Evolutionary conservation across 2,888 invertebrate genomes (phyloP).

Genomic region (Xanthorhoe designata): DNA sequence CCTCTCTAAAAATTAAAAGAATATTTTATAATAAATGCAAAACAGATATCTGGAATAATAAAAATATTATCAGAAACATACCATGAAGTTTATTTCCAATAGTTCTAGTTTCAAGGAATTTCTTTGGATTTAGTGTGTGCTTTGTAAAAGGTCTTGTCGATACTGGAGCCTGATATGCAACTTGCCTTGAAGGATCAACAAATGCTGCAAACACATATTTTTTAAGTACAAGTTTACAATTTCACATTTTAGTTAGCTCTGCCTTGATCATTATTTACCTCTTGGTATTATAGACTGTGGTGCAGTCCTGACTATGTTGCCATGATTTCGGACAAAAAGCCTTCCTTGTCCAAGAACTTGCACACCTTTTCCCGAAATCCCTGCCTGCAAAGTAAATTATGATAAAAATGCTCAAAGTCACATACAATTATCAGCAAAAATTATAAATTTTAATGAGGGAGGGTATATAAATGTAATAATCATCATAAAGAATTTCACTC

Average conservation of each 20-base stretch:
- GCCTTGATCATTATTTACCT: conserved; percentile 51
- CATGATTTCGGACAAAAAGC: conserved; percentile 51
- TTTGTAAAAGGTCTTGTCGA: conserved; percentile 44
- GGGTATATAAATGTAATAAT: too few species aligned
- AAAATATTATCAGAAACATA: conserved; percentile 40
- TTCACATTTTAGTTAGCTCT: too few species aligned
- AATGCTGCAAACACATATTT: conserved; percentile 60
- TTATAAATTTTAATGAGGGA: too few species aligned
- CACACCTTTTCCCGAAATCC: conserved; percentile 6
- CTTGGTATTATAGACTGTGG: conserved; percentile 55
- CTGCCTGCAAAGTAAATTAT: conserved; percentile 16
- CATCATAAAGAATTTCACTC: too few species aligned
- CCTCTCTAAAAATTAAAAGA: conserved; percentile 29
- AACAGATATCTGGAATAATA: not conserved
- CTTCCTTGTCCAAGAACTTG: conserved; percentile 48
- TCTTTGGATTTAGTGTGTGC: conserved; percentile 56
- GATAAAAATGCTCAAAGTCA: not conserved
- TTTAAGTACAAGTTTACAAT: too few species aligned
- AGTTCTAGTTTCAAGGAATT: conserved; percentile 60
- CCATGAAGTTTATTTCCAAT: conserved; percentile 58
- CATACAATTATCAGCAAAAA: too few species aligned
- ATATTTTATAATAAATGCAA: not conserved
- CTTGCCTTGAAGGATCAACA: conserved; percentile 74
- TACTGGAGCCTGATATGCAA: conserved; percentile 67
- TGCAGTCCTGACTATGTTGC: conserved; percentile 53